Percentiles rank a stretch among this genome's conserved stretches.
Evolutionary conservation across 2,888 invertebrate genomes (phyloP).

Genomic region (Drosophila imparisetae): DNA sequence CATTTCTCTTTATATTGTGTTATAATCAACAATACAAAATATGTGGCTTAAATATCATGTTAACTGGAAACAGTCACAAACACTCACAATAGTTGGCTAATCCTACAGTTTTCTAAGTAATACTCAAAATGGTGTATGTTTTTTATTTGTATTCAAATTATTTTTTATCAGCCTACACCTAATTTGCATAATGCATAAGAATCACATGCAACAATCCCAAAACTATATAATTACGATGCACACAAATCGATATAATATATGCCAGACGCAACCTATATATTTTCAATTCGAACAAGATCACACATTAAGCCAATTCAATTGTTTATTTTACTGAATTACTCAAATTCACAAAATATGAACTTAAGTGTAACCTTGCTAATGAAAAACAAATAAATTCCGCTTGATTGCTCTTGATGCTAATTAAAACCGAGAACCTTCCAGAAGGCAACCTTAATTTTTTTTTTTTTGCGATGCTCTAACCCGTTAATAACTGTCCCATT

Average conservation of each 20-base stretch:
- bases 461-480: constrained; percentile 31
- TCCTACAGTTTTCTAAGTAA: not conserved
- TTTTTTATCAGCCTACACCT: not conserved
- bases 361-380: constrained; percentile 47
- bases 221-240: constrained; percentile 3
- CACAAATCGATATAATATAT: not conserved
- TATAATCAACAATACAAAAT: not conserved
- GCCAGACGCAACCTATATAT: not conserved
- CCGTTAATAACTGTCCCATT: constrained; percentile 56
- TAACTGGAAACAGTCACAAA: not conserved
- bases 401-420: constrained; percentile 59
- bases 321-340: constrained; percentile 30
- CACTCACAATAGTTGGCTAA: not conserved
- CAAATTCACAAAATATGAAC: constrained; percentile 12
- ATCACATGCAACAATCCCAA: constrained; percentile 15
- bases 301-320: constrained; percentile 49
- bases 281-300: constrained; percentile 21
- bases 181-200: constrained; percentile 8
- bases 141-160: not conserved
- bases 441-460: constrained; percentile 18
- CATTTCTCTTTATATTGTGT: not conserved
- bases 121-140: not conserved
- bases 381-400: constrained; percentile 39
- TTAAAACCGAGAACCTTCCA: constrained; percentile 51
- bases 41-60: not conserved